Base-by-base conservation (phyloP, 2,888 invertebrate species). In the Tupiocoris notatus region DNA sequence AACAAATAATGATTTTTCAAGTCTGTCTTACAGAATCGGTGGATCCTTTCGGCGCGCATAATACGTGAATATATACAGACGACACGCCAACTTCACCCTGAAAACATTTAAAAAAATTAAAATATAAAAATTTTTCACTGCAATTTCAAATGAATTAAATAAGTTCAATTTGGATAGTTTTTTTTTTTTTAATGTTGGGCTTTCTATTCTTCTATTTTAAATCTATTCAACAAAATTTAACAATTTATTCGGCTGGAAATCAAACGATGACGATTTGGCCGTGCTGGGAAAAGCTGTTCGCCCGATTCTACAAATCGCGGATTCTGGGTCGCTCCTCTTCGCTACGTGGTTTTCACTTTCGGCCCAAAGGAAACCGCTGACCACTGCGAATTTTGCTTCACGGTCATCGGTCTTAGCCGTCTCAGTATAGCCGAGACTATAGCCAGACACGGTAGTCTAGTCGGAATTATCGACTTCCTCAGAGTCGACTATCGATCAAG, bases 41-140 rank as follows among this genome's bases (percentile, higher is more conserved):
- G 16, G 93, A 92, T 79, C 90, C 90, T 68, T 92, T 87, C 77
- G 93, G 86, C 82, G 93, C 92, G 84, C 95, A 95, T 79, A 94
- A 90, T 79, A 95, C 90, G 84, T 93, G 94, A 76, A 95, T 90
- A 83, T 92, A 93, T 67, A 94, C 91, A 74, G 92, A 93, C 61
- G 93, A 90, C 1, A 94, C 94, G 0, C 95, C 95, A 18, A 87
- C 86, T 66, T 90, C 84, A 79, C 94, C 94, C 86, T 85, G 82
- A 54, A 81, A 78, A 0, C 1, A 17, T 21, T 21, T 56, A 63
- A n/a, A 39, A 39, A 39, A n/a, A n/a, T 39, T 39, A 39, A 39
- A 39, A 12, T 7, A 39, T 12, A 39, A 39, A 39, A 39, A 39
- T 39, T 39, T 39, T 39, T 12, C 39, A 39, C 39, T 39, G 39